phyloP scores from a whole-genome alignment of 2,797 vertebrate genomes.

The Notoglanidium macrostoma region DNA sequence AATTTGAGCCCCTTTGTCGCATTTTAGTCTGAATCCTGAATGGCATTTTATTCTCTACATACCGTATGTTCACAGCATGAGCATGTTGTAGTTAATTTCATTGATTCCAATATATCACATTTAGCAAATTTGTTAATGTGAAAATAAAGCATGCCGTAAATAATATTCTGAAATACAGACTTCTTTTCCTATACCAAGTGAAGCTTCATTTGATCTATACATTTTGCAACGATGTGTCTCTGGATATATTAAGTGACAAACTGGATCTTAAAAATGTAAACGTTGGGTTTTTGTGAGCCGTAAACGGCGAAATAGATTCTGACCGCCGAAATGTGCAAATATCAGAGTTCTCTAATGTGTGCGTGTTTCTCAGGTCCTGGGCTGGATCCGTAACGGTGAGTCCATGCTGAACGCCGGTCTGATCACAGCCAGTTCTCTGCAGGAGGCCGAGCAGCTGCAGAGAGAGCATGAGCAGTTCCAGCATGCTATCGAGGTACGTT shows the following conservation, averaged over 20 bases:
- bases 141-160: not conserved
- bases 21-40: not conserved
- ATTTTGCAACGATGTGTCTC: not conserved
- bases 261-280: not conserved
- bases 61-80: not conserved
- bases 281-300: not conserved
- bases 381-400: conserved; percentile 98
- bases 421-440: conserved; percentile 95
- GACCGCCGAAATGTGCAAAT: not conserved
- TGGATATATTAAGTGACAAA: not conserved
- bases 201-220: not conserved
- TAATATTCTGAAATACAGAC: not conserved
- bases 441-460: conserved; percentile 96
- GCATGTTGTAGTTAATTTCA: not conserved
- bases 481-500: conserved; percentile 92
- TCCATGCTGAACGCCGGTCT: conserved; percentile 97
- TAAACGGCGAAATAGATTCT: not conserved
- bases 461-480: conserved; percentile 97
- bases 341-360: not conserved
- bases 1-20: not conserved
- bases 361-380: conserved; percentile 82
- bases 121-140: not conserved
- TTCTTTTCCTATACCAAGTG: not conserved
- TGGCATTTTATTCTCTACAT: not conserved
- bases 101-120: not conserved